These are phyloP conservation scores for Nannoperca australis DNA, from an alignment of 2,797 vertebrate species.

Conservation along the genomic window DNA sequence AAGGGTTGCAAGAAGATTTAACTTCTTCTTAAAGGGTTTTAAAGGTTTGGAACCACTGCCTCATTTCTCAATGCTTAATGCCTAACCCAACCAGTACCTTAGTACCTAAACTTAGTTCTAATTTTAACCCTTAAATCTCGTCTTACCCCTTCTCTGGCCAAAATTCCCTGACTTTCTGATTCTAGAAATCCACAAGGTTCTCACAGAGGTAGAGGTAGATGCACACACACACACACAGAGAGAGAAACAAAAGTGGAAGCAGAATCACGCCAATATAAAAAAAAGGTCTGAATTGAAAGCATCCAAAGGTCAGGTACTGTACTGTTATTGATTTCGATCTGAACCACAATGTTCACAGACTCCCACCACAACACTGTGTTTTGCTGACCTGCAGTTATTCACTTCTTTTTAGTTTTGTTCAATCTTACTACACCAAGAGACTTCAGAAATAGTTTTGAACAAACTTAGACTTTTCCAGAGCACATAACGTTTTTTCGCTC, in stretches of 20 bases:
- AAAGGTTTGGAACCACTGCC: neutral
- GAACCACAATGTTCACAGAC: constrained; percentile 23
- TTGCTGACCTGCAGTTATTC: constrained; percentile 33
- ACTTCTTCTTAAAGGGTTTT: neutral
- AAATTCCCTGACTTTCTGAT: neutral
- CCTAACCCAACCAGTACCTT: neutral
- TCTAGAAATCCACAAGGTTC: neutral
- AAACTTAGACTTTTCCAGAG: constrained; percentile 3
- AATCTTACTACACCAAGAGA: neutral
- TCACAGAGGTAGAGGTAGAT: constrained; percentile 13
- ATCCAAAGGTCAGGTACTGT: constrained; percentile 28
- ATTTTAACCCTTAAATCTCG: neutral
- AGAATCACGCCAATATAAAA: constrained; percentile 8
- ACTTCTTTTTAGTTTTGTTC: too few species aligned
- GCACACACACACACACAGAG: neutral
- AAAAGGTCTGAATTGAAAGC: constrained; percentile 24
- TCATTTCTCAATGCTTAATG: accelerated
- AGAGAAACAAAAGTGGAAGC: neutral
- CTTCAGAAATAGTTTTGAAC: neutral
- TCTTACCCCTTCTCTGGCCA: neutral
- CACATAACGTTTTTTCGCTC: constrained; percentile 16
- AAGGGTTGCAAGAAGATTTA: neutral
- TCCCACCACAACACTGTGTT: constrained; percentile 13
- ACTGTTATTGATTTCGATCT: constrained; percentile 48
- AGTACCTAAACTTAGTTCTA: neutral